Percentiles rank a stretch among this genome's conserved stretches.
These are phyloP conservation scores for Tiaroga cobitis DNA, from an alignment of 2,797 vertebrate genomes.

Conservation along the genomic window DNA sequence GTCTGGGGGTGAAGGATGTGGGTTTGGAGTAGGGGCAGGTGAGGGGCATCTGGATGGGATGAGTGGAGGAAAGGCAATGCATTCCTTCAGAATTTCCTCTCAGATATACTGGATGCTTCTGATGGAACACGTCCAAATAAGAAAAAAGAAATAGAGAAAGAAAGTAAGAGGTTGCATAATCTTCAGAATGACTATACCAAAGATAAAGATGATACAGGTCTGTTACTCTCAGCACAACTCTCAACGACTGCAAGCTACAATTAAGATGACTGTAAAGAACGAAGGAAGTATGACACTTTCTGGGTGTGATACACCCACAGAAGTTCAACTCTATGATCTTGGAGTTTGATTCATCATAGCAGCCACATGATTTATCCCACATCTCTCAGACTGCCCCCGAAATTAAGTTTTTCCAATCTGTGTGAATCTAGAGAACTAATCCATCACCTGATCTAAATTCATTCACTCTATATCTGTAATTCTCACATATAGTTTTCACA, in stretches of 20 bases:
- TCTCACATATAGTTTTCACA: neutral
- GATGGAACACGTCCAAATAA: constrained; percentile 3
- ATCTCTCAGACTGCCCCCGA: neutral
- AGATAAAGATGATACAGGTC: constrained; percentile 2
- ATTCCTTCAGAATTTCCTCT: constrained; percentile 38
- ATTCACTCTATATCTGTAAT: neutral
- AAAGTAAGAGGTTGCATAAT: constrained; percentile 23
- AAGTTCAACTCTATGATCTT: constrained; percentile 28
- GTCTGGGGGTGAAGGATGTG: constrained; percentile 63
- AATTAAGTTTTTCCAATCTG: neutral
- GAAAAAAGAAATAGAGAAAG: neutral
- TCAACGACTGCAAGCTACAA: neutral
- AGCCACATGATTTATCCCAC: constrained; percentile 3
- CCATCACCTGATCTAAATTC: neutral
- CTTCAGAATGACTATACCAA: constrained; percentile 22
- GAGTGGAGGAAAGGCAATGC: constrained; percentile 10
- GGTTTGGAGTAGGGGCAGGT: constrained; percentile 63
- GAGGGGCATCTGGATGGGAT: constrained; percentile 42
- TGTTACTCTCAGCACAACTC: constrained; percentile 6
- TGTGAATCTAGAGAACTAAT: neutral
- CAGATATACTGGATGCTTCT: constrained; percentile 26
- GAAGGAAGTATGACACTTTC: neutral
- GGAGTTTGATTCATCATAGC: constrained; percentile 14
- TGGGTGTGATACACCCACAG: neutral
- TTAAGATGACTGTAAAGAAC: constrained; percentile 20